Evolutionary conservation across 1,140 invertebrate genomes (phyloP).

Genomic region (Matsumurasca onukii): DNA sequence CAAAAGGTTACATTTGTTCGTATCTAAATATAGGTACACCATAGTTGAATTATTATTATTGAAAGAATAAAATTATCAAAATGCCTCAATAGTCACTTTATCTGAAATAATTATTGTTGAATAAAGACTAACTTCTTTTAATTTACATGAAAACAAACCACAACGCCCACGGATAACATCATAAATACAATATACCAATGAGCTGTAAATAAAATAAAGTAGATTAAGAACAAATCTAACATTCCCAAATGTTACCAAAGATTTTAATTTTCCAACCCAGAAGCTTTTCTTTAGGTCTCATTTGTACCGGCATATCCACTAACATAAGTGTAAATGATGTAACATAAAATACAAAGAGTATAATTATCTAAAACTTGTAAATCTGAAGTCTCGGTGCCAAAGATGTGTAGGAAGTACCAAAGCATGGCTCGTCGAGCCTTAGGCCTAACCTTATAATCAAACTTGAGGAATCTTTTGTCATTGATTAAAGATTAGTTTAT

Average conservation of each 20-base stretch:
- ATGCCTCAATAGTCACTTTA: too few relatives aligned
- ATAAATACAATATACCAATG: not conserved
- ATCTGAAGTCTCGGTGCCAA: constrained; percentile 3
- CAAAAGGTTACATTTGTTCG: too few relatives aligned
- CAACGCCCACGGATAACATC: too few relatives aligned
- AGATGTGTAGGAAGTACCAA: constrained; percentile 12
- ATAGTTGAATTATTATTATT: too few relatives aligned
- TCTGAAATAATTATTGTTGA: too few relatives aligned
- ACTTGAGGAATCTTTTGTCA: constrained; percentile 19
- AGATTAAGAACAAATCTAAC: not conserved
- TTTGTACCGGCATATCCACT: constrained; percentile 2
- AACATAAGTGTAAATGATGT: constrained; percentile 21
- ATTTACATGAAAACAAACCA: too few relatives aligned
- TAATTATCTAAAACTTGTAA: not conserved
- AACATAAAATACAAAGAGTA: constrained; percentile 1
- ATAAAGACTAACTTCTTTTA: too few relatives aligned
- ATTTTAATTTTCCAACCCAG: not conserved
- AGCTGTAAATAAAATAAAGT: constrained; percentile 9
- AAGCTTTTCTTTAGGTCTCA: not conserved
- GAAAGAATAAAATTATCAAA: too few relatives aligned
- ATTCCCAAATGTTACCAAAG: constrained; percentile 23
- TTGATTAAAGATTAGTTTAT: constrained; percentile 16
- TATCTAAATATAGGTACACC: too few relatives aligned
- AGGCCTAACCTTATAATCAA: constrained; percentile 27
- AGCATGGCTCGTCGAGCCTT: constrained; percentile 19